Base-by-base conservation (phyloP, 2,113 vertebrate genomes). In the Ptyas mucosa region DNA sequence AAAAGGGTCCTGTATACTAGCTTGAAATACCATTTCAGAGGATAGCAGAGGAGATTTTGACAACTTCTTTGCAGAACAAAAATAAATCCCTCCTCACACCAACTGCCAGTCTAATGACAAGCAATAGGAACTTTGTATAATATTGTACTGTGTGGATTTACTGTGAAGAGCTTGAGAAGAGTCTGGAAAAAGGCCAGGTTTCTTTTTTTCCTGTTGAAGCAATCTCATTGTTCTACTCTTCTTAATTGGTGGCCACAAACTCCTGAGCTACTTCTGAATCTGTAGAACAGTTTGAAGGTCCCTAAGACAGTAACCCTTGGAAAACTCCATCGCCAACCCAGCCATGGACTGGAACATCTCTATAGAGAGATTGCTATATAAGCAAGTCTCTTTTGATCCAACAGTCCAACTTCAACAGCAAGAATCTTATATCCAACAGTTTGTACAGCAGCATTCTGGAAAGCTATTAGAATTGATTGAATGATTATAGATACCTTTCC, bases 21-120 rank as follows among this genome's bases (percentile, higher is more conserved):
- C 85, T 85, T 93, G 57, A 95, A 93, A 93, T 93, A 34, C n/a
- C 93, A 87, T 8, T 88, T 87, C 92, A 15, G 23, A 7, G 88
- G 29, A 90, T 89, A 93, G 88, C 57, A 94, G 49, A 87, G 29
- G 8, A 23, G 61, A 5, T 23, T 93, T 57, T 87, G 85, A 69
- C 34, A 85, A 54, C 58, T 49, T 53, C 52, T 88, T 92, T 90
- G 54, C 52, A 92, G 75, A 87, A 39, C 29, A 53, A 91, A 87
- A 88, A 85, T 69, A 90, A 34, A 75, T 46, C 61, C 12, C 87
- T 51, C 21, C 58, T 64, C 43, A 93, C 81, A 61, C 8, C 69
- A 87, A 85, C 34, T 55, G 34, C 26, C 61, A 85, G 52, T 53
- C 52, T 75, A 53, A 43, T n/a, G 86, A 87, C 51, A 92, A 53